Evolutionary conservation across 2,797 vertebrate genomes (phyloP).

Genomic region (Percopsis omiscomaycus): DNA sequence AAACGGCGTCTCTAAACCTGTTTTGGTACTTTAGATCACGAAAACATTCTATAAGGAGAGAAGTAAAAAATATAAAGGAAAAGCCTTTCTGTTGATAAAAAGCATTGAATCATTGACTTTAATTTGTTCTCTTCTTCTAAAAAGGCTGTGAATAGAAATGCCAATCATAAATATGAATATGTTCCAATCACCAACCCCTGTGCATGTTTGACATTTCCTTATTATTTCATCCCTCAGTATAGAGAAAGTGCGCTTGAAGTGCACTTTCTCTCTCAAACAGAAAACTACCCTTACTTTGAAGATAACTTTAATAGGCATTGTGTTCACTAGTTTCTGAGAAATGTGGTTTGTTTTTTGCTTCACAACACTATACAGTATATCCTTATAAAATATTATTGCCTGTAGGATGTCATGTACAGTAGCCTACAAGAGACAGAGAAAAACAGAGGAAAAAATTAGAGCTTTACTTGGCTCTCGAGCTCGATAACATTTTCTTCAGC

Average conservation of each 20-base stretch:
- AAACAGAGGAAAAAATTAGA: background rate
- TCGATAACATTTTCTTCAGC: constrained; percentile 43
- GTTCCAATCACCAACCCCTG: background rate
- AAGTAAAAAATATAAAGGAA: background rate
- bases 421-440: background rate
- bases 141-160: background rate
- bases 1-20: no score
- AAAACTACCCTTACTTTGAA: no score
- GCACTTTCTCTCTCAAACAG: no score
- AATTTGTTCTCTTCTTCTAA: no score
- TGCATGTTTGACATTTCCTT: background rate
- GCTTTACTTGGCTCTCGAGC: constrained; percentile 9
- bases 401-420: background rate
- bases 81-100: no score
- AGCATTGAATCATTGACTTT: no score
- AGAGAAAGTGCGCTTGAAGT: no score
- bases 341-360: no score
- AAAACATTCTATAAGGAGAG: background rate
- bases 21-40: background rate
- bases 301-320: no score
- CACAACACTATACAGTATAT: no score
- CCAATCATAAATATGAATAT: background rate
- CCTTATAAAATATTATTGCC: no score
- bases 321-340: no score
- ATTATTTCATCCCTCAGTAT: background rate